Evolutionary conservation across 1,140 invertebrate genomes (phyloP).

Genomic region (Brachionus koreanus): DNA sequence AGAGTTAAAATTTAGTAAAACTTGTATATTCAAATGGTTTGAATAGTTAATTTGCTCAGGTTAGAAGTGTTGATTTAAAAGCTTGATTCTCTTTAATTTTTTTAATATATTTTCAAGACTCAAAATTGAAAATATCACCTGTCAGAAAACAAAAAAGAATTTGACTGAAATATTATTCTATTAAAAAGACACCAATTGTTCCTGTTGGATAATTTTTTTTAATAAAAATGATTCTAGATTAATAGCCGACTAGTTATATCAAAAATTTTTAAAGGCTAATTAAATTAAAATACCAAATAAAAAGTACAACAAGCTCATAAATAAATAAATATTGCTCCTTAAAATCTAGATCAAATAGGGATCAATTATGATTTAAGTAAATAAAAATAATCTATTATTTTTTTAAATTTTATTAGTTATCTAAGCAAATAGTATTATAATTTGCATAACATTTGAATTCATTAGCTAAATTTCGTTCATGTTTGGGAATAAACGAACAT

Average conservation of each 20-base stretch:
- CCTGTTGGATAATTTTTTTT: neutral
- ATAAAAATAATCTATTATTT: neutral
- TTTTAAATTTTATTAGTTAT: neutral
- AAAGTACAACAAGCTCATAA: neutral
- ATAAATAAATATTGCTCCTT: neutral
- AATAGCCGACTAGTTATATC: neutral
- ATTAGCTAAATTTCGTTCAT: constrained; percentile 83
- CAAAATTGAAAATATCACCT: neutral
- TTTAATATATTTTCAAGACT: neutral
- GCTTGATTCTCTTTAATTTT: neutral
- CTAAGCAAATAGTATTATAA: constrained; percentile 63
- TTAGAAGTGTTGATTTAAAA: neutral
- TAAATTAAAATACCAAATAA: neutral
- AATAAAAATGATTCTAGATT: neutral
- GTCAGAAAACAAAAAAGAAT: neutral
- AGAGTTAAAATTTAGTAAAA: neutral
- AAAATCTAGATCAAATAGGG: neutral
- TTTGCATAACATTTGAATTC: constrained; percentile 85
- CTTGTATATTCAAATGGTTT: neutral
- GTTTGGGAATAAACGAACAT: constrained; percentile 71
- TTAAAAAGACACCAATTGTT: neutral
- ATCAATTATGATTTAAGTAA: neutral
- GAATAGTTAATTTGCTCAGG: neutral
- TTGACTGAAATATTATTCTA: neutral
- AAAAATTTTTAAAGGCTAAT: neutral